These are phyloP conservation scores for Stictonetta naevosa DNA, from an alignment of 2,113 vertebrate species.

Conservation along the genomic window DNA sequence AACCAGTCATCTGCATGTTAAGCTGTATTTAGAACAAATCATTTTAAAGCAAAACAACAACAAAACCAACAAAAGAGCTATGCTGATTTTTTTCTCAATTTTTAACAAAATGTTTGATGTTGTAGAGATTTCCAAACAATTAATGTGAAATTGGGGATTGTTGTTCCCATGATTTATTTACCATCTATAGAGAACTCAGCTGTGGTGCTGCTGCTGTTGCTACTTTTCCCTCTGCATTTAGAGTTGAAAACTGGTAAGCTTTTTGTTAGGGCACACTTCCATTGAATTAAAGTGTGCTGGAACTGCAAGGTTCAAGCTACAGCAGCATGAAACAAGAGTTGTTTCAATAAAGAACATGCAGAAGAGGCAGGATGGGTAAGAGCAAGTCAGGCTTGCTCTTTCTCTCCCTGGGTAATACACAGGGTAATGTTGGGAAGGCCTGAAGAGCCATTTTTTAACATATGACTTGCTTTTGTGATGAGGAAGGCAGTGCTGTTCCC, in stretches of 20 bases:
- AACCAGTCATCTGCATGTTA: slow-evolving; percentile 83
- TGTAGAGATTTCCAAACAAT: slow-evolving; percentile 80
- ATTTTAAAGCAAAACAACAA: slow-evolving; percentile 80
- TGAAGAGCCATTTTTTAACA: background rate
- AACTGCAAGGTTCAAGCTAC: background rate
- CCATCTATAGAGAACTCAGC: slow-evolving; percentile 75
- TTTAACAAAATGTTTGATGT: slow-evolving; percentile 83
- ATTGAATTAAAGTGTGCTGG: background rate
- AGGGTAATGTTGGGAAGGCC: background rate
- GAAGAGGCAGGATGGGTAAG: background rate
- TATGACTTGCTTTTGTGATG: background rate
- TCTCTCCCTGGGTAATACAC: background rate
- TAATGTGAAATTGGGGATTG: slow-evolving; percentile 79
- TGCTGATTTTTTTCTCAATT: slow-evolving; percentile 72
- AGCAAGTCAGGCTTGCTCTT: background rate
- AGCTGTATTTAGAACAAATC: slow-evolving; percentile 82
- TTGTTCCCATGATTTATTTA: slow-evolving; percentile 80
- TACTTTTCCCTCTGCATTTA: slow-evolving; percentile 29
- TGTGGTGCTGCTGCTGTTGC: slow-evolving; percentile 62
- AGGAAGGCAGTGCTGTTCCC: background rate
- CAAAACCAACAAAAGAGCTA: slow-evolving; percentile 75
- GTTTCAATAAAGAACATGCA: background rate
- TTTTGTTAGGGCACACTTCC: slow-evolving; percentile 11
- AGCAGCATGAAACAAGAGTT: background rate
- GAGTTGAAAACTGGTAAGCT: slow-evolving; percentile 46